A percentile compares a stretch with the other conserved stretches of the same genome.
These are phyloP conservation scores for Callyntrura sp. DNA, from an alignment of 2,888 invertebrate species.

Conservation along the genomic window DNA sequence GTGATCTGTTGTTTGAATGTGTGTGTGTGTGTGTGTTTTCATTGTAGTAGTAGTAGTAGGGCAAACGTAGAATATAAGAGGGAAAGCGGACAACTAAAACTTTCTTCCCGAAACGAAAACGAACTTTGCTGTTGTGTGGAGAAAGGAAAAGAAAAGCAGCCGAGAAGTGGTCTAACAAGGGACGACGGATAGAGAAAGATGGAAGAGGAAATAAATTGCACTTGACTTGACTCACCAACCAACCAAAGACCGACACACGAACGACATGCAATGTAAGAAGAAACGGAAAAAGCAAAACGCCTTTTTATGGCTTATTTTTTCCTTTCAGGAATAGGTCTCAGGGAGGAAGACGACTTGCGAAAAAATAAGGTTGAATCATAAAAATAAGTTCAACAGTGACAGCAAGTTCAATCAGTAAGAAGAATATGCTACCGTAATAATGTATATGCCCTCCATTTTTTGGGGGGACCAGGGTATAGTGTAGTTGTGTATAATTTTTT, in stretches of 20 bases:
- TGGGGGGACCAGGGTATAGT: neutral
- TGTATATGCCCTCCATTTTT: neutral
- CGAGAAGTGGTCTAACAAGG: neutral
- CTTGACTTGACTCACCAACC: conserved; percentile 55
- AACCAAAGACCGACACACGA: neutral
- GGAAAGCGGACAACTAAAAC: conserved; percentile 26
- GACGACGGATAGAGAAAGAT: conserved; percentile 8
- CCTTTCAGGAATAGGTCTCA: neutral
- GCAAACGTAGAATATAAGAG: neutral
- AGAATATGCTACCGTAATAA: neutral
- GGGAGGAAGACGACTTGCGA: neutral
- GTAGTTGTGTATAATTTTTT: neutral
- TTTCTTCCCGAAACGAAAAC: neutral
- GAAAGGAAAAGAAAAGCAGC: conserved; percentile 26
- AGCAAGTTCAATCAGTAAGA: neutral
- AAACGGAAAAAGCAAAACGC: neutral
- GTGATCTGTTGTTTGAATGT: neutral
- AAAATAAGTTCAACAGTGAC: neutral
- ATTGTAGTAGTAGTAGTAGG: neutral
- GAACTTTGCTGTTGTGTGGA: neutral
- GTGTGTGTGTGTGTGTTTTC: neutral
- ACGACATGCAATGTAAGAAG: conserved; percentile 21
- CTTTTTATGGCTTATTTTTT: conserved; percentile 16
- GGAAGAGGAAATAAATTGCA: conserved; percentile 67
- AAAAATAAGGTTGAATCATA: conserved; percentile 30